Conservation (phyloP, 2,113 vertebrate genomes). For the Pardalotus punctatus region DNA sequence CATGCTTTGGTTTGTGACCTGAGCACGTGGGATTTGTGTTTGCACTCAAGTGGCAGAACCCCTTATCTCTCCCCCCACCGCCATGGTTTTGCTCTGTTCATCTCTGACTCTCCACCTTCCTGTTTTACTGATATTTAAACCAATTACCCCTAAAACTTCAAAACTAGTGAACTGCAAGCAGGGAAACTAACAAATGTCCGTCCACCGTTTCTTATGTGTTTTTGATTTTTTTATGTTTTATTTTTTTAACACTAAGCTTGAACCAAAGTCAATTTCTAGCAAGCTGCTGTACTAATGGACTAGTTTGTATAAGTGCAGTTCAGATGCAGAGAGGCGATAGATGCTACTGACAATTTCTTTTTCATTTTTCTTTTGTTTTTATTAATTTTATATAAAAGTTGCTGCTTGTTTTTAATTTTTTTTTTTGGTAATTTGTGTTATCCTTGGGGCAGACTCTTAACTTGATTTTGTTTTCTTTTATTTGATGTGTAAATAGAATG, state of each 20-base stretch:
- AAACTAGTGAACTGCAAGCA: conserved; percentile 80
- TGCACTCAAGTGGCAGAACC: conserved; percentile 64
- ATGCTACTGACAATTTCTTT: conserved; percentile 88
- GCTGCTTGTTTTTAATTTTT: conserved; percentile 81
- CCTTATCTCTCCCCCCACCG: conserved; percentile 21
- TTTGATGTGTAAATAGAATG: conserved; percentile 72
- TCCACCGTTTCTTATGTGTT: conserved; percentile 81
- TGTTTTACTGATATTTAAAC: conserved; percentile 64
- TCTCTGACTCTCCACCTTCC: conserved; percentile 62
- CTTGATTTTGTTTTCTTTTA: conserved; percentile 72
- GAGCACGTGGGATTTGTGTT: conserved; percentile 32
- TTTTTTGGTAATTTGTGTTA: conserved; percentile 73
- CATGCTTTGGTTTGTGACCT: conserved; percentile 5
- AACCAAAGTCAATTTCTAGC: conserved; percentile 99
- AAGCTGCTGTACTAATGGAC: conserved; percentile 95
- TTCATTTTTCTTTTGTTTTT: conserved; percentile 76
- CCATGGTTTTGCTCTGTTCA: conserved; percentile 54
- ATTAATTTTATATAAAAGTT: conserved; percentile 84
- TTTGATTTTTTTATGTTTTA: conserved; percentile 72
- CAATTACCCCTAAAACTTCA: conserved; percentile 48
- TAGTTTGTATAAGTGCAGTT: conserved; percentile 85
- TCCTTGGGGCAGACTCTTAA: conserved; percentile 76
- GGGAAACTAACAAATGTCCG: conserved; percentile 83
- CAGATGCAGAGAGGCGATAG: conserved; percentile 83
- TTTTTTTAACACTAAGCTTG: conserved; percentile 91